phyloP scores from a whole-genome alignment of 2,888 invertebrate genomes.

The Aleiodes leptofemur region DNA sequence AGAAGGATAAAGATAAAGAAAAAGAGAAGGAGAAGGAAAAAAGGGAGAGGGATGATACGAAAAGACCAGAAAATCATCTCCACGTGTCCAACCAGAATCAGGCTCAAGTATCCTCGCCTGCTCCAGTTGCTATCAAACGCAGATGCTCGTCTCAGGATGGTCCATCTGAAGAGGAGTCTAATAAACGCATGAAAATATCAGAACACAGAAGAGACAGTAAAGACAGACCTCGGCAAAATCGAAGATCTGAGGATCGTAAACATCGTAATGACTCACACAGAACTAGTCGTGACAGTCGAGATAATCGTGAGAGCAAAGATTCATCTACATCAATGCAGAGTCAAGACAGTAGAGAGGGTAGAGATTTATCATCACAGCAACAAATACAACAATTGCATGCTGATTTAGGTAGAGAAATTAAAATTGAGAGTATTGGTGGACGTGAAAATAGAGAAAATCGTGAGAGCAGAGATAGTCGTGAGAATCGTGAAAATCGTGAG shows the following conservation, averaged over 20 bases:
- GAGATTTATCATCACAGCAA: neutral
- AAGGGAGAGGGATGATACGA: slow-evolving; percentile 71
- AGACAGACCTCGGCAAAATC: slow-evolving; percentile 77
- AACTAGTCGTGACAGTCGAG: slow-evolving; percentile 71
- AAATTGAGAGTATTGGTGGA: slow-evolving; percentile 38
- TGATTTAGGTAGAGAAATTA: slow-evolving; percentile 13
- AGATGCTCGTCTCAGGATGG: slow-evolving; percentile 87
- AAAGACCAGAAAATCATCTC: slow-evolving; percentile 70
- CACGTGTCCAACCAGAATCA: slow-evolving; percentile 63
- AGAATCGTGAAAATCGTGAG: slow-evolving; percentile 50
- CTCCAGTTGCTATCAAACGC: slow-evolving; percentile 83
- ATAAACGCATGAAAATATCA: slow-evolving; percentile 79
- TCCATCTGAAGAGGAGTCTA: slow-evolving; percentile 77
- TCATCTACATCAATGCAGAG: slow-evolving; percentile 32
- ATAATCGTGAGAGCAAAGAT: slow-evolving; percentile 67
- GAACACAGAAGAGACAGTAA: slow-evolving; percentile 83
- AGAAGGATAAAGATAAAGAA: slow-evolving; percentile 75
- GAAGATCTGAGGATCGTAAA: slow-evolving; percentile 72
- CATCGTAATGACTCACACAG: slow-evolving; percentile 72
- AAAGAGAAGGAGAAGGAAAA: slow-evolving; percentile 75
- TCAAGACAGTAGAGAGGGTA: slow-evolving; percentile 38
- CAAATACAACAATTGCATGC: neutral
- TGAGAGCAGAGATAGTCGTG: slow-evolving; percentile 46
- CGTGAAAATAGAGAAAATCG: slow-evolving; percentile 46
- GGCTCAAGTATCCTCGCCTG: slow-evolving; percentile 74